These are phyloP conservation scores for Sarcophaga rosellei DNA, from an alignment of 2,888 invertebrate species.

Conservation along the genomic window DNA sequence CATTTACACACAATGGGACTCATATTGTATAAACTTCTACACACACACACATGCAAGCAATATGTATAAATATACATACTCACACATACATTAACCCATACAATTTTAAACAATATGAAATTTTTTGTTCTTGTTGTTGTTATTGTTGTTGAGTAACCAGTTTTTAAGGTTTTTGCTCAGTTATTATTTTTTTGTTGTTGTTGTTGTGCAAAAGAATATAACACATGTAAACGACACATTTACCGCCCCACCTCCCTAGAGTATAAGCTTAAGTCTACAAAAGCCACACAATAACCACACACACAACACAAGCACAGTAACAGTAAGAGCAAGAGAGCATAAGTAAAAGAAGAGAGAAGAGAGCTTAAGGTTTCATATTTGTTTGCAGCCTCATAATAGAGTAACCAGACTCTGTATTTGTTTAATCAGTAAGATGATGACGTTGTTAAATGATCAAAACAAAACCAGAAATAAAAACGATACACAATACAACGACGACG, in stretches of 20 bases:
- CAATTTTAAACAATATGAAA: constrained; percentile 4
- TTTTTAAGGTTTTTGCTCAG: background rate
- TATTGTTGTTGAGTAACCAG: no score
- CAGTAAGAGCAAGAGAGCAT: background rate
- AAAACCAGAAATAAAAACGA: no score
- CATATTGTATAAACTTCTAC: background rate
- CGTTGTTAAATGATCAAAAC: constrained; percentile 32
- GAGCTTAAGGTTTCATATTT: no score
- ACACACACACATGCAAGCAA: background rate
- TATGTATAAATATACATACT: no score
- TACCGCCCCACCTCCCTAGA: constrained; percentile 10
- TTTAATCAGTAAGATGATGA: constrained; percentile 39
- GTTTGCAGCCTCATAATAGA: background rate
- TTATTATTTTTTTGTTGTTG: background rate
- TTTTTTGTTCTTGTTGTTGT: no score
- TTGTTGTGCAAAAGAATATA: background rate
- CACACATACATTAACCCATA: background rate
- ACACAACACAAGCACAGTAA: background rate
- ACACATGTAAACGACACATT: constrained; percentile 53
- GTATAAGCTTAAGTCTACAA: constrained; percentile 3
- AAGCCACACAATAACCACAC: no score
- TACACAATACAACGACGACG: no score
- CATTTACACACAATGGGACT: constrained; percentile 30
- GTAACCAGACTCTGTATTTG: background rate
- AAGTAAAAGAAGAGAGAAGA: background rate